Conservation (phyloP, 2,888 invertebrate species). For the Drymonia ruficornis region DNA sequence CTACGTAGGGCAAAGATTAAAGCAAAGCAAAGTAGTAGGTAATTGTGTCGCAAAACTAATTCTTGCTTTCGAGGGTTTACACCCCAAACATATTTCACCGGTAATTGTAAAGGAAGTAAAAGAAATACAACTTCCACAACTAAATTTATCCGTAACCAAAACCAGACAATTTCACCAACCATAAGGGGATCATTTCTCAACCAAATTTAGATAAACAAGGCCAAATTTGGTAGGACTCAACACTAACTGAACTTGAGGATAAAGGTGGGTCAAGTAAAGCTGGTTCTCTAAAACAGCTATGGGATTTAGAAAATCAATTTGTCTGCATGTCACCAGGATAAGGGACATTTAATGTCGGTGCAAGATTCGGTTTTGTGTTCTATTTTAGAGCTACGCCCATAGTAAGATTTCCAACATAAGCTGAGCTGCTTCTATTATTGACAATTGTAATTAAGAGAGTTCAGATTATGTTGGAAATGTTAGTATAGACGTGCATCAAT, state of each 20-base stretch:
- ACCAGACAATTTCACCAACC: conserved; percentile 54
- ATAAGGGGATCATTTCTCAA: conserved; percentile 48
- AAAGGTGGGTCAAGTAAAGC: conserved; percentile 15
- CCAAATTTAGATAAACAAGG: conserved; percentile 48
- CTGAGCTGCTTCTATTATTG: too few species aligned
- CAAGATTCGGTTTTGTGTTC: conserved; percentile 42
- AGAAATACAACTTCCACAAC: conserved; percentile 33
- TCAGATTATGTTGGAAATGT: too few species aligned
- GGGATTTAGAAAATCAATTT: conserved; percentile 72
- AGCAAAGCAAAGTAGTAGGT: too few species aligned
- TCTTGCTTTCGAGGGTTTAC: not conserved
- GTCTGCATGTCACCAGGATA: conserved; percentile 73
- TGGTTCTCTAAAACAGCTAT: conserved; percentile 38
- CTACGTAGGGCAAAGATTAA: too few species aligned
- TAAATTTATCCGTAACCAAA: conserved; percentile 52
- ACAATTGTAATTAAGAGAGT: too few species aligned
- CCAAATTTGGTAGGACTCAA: conserved; percentile 20
- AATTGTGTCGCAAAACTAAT: not conserved
- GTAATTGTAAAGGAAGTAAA: conserved; percentile 21
- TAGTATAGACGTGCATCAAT: conserved; percentile 22
- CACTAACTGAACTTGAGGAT: not conserved
- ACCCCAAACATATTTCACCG: conserved; percentile 1
- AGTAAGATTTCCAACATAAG: too few species aligned
- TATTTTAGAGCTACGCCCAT: too few species aligned
- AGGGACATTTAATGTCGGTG: conserved; percentile 57